Evolutionary conservation across 2,888 invertebrate species (phyloP), one percentile per base, ranked within the genome.

Genomic region (Neoscelio sp.): DNA sequence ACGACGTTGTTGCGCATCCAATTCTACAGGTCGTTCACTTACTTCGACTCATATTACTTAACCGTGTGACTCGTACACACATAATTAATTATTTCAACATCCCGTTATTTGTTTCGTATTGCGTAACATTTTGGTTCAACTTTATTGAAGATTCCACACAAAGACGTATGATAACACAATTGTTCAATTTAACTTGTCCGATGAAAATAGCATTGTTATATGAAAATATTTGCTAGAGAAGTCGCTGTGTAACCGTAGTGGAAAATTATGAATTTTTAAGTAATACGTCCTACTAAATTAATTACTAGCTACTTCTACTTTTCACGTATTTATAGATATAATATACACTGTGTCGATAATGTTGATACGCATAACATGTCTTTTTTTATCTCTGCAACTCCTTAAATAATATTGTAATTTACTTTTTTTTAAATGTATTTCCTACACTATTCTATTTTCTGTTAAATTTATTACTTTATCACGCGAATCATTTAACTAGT

Each of bases 1-100:
- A 85, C 82, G 82, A 83, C 83, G 82, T 73, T 75, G 70, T 65
- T 65, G 50, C 75, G 64, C 78, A 62, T 77, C 78, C 81, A 81
- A 85, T 84, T 82, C 83, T 65, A 68, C 73, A 81, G 82, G 67
- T 82, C 80, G 46, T 46, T 73, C 64, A 68, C 48, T 67, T 68
- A 50, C 48, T 60, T 54, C 33, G 13, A 42, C 64, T 23, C 26
- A 42, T 28, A 30, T 26, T 35, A 12, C 30, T 50, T 30, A 30
- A n/a, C 30, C 8, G 3, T 7, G 8, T n/a, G 15, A 8, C 6
- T 12, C 12, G 10, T 38, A 33, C 28, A 46, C 62, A 46, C 52
- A 40, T 68, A 68, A 76, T 68, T 77, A 70, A 77, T 70, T 75
- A 77, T 77, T 56, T 2, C 23, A 23, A 38, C 35, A 7, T 38